Conservation (phyloP, 2,888 invertebrate genomes). For the Rhagonycha fulva region DNA sequence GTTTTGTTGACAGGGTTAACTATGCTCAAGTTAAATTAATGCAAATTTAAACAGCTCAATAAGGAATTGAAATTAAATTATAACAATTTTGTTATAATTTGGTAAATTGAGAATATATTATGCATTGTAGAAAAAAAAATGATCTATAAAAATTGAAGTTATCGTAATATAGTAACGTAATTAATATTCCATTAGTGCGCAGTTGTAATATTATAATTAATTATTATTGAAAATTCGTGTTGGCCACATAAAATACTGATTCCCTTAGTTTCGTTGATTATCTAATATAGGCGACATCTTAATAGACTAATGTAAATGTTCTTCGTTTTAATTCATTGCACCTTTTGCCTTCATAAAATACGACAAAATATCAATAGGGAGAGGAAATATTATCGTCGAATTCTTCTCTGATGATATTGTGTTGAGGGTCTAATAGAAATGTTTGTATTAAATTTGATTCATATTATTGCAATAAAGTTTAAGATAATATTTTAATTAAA, state of each 20-base stretch:
- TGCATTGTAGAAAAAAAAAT: neutral
- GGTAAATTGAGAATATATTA: neutral
- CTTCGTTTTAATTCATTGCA: constrained; percentile 21
- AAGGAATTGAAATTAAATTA: neutral
- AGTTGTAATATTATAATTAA: constrained; percentile 19
- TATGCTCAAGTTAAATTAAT: neutral
- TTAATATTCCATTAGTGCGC: constrained; percentile 31
- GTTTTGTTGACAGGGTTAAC: neutral
- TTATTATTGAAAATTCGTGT: constrained; percentile 17
- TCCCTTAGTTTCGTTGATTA: constrained; percentile 30
- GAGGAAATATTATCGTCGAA: constrained; percentile 94
- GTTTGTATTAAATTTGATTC: neutral
- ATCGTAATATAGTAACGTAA: constrained; percentile 1
- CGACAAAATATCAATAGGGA: constrained; percentile 75
- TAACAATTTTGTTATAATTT: neutral
- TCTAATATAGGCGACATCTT: constrained; percentile 20
- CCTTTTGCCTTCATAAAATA: constrained; percentile 56
- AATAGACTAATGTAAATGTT: constrained; percentile 6
- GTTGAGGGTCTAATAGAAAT: constrained; percentile 78
- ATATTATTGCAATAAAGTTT: neutral
- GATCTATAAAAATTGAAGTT: neutral
- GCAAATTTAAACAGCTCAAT: neutral
- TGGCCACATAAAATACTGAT: constrained; percentile 25
- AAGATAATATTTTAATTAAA: neutral
- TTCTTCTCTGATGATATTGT: constrained; percentile 98